Evolutionary conservation across 2,888 invertebrate genomes (phyloP).

Genomic region (Drosophila neutralis): DNA sequence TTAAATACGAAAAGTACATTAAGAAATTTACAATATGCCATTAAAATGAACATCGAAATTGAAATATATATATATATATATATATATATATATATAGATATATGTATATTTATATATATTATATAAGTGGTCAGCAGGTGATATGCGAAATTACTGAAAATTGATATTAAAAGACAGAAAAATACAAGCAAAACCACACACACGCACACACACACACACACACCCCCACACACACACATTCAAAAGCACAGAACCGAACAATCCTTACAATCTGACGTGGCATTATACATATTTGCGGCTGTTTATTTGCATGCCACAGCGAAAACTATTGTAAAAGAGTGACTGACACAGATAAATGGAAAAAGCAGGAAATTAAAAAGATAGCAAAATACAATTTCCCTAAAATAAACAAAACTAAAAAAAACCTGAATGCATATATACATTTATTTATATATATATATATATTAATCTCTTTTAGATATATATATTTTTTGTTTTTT

Average conservation of each 20-base stretch:
- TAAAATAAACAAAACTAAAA: background rate
- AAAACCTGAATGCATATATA: background rate
- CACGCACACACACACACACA: conserved; percentile 9
- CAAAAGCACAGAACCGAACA: background rate
- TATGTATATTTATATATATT: conserved; percentile 5
- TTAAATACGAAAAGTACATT: background rate
- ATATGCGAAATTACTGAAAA: conserved; percentile 40
- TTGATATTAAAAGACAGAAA: conserved; percentile 22
- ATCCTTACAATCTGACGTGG: conserved; percentile 15
- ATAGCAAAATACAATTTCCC: conserved; percentile 7
- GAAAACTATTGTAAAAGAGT: background rate
- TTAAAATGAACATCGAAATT: conserved; percentile 19
- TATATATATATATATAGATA: too few relatives aligned
- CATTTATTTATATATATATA: background rate
- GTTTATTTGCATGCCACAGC: conserved; percentile 20
- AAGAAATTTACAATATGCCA: conserved; percentile 7
- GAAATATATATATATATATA: background rate
- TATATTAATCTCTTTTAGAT: background rate
- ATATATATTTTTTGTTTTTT: background rate
- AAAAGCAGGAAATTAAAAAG: conserved; percentile 44
- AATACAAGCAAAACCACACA: background rate
- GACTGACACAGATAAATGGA: conserved; percentile 15
- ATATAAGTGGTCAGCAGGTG: conserved; percentile 37
- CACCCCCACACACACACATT: conserved; percentile 7
- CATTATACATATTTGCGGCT: conserved; percentile 31